phyloP scores from a whole-genome alignment of 1,140 invertebrate genomes.

The Trachymyrmex cornetzi region DNA sequence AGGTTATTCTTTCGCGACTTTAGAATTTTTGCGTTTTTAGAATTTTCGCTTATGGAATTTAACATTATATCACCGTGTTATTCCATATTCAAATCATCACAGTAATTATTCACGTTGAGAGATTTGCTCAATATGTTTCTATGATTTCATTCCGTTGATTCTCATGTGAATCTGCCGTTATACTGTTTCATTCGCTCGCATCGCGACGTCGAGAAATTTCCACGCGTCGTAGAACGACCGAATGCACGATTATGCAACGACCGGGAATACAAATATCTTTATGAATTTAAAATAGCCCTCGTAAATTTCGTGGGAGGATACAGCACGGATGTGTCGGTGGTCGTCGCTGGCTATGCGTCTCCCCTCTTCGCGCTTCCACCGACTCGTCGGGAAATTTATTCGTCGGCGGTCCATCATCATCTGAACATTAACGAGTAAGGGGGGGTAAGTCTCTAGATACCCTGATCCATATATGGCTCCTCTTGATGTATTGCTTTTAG shows the following conservation, averaged over 20 bases:
- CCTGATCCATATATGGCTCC: background rate
- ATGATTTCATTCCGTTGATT: background rate
- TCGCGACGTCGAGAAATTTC: conserved; percentile 35
- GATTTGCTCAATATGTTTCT: conserved; percentile 15
- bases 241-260: conserved; percentile 52
- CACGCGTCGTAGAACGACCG: conserved; percentile 12
- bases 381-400: conserved; percentile 50
- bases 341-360: conserved; percentile 13
- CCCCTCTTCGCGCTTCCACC: background rate
- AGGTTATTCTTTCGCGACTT: too few species aligned
- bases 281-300: conserved; percentile 57
- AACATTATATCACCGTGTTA: background rate
- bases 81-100: background rate
- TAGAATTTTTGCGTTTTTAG: too few species aligned
- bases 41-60: too few species aligned
- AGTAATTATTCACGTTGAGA: background rate
- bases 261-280: conserved; percentile 56
- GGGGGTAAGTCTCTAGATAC: background rate
- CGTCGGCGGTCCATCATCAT: conserved; percentile 12
- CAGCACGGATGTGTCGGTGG: conserved; percentile 11
- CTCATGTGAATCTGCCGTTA: conserved; percentile 32
- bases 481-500: conserved; percentile 1
- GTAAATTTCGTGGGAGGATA: conserved; percentile 28
- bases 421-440: conserved; percentile 18
- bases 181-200: background rate